Conservation (phyloP, 2,888 invertebrate genomes). For the Ormyrus rosae region DNA sequence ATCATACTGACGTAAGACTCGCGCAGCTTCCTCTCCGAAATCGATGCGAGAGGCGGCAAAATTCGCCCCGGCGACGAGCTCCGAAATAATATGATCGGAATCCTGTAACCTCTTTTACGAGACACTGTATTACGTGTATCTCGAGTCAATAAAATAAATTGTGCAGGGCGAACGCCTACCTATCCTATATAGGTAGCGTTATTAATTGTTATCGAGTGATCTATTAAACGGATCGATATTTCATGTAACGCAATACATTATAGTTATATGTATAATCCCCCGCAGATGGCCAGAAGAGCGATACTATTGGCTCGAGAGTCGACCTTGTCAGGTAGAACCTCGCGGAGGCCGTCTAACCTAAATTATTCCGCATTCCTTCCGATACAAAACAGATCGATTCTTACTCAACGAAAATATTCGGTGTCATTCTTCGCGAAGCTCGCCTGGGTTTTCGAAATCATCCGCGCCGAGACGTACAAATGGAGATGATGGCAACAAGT, state of each 20-base stretch:
- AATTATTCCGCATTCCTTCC: constrained; percentile 50
- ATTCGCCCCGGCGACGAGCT: too few species aligned
- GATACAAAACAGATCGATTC: constrained; percentile 15
- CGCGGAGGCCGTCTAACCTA: constrained; percentile 39
- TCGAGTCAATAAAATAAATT: constrained; percentile 23
- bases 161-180: constrained; percentile 7
- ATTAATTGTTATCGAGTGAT: constrained; percentile 51
- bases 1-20: constrained; percentile 44
- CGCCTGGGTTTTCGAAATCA: too few species aligned
- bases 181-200: background rate
- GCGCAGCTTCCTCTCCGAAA: constrained; percentile 42
- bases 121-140: background rate
- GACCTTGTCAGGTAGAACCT: constrained; percentile 43
- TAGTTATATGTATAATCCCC: background rate
- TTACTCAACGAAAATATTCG: constrained; percentile 39
- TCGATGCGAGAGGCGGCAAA: constrained; percentile 21
- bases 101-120: too few species aligned
- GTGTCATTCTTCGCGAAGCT: constrained; percentile 24
- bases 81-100: too few species aligned
- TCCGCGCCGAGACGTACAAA: too few species aligned
- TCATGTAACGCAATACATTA: constrained; percentile 33
- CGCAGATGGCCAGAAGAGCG: background rate
- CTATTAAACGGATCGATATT: constrained; percentile 40
- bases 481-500: background rate
- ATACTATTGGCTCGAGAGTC: background rate